Conservation (phyloP, 2,113 vertebrate genomes). For the Orientallactaga bullata region DNA sequence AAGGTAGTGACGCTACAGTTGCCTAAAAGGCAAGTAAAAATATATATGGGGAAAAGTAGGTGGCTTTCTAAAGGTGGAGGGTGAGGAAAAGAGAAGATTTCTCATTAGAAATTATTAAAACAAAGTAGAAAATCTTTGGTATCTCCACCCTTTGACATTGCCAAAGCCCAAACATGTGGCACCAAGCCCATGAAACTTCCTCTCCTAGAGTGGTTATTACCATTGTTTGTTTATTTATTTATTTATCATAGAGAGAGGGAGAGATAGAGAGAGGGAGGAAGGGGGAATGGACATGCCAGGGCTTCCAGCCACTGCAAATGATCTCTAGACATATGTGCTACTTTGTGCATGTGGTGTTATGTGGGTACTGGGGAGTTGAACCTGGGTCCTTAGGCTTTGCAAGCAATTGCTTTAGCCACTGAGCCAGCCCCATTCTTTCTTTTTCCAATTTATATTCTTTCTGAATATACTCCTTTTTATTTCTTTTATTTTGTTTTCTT, state of each 20-base stretch:
- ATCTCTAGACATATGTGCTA: too few species aligned
- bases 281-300: too few species aligned
- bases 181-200: neutral
- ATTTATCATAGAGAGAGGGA: too few species aligned
- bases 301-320: too few species aligned
- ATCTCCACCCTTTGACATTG: neutral
- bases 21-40: neutral
- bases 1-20: neutral
- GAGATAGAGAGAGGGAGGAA: too few species aligned
- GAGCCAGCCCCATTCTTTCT: neutral
- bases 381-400: too few species aligned
- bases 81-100: neutral
- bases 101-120: neutral
- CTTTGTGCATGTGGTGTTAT: too few species aligned
- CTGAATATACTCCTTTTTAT: neutral
- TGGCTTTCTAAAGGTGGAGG: neutral
- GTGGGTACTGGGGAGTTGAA: too few species aligned
- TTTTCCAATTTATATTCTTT: neutral
- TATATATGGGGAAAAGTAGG: rapidly evolving
- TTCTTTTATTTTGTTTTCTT: too few species aligned
- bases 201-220: neutral
- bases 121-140: neutral
- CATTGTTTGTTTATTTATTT: too few species aligned
- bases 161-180: neutral
- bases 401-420: too few species aligned